phyloP scores from a whole-genome alignment of 2,888 invertebrate genomes.

The Parochlus steinenii region DNA sequence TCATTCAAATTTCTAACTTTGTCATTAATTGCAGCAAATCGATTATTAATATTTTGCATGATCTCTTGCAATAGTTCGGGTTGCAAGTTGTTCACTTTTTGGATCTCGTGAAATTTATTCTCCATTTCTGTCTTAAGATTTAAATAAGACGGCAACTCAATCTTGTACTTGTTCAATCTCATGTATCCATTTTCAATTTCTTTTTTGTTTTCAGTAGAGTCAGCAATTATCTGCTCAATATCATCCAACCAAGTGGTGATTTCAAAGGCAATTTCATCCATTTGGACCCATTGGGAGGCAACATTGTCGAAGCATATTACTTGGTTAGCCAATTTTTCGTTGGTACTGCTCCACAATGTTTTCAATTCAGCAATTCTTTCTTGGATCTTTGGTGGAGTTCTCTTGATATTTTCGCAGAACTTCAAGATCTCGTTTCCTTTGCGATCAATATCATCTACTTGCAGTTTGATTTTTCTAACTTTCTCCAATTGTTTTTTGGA shows the following conservation, averaged over 20 bases:
- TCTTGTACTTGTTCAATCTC: slow-evolving; percentile 65
- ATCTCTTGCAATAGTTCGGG: slow-evolving; percentile 41
- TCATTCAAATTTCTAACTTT: slow-evolving; percentile 58
- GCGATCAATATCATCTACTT: slow-evolving; percentile 60
- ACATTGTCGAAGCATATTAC: slow-evolving; percentile 75
- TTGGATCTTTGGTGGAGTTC: slow-evolving; percentile 30
- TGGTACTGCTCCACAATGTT: slow-evolving; percentile 50
- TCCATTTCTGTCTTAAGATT: slow-evolving; percentile 60
- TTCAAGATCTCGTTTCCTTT: slow-evolving; percentile 38
- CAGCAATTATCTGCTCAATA: slow-evolving; percentile 58
- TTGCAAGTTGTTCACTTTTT: slow-evolving; percentile 56
- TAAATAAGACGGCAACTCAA: slow-evolving; percentile 64
- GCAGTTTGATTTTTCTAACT: slow-evolving; percentile 54
- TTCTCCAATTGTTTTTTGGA: slow-evolving; percentile 59
- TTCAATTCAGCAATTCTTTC: slow-evolving; percentile 45
- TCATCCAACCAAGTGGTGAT: slow-evolving; percentile 69
- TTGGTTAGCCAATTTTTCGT: slow-evolving; percentile 52
- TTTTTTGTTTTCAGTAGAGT: slow-evolving; percentile 56
- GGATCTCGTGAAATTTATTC: slow-evolving; percentile 62
- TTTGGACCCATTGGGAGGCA: slow-evolving; percentile 82
- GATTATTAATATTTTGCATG: slow-evolving; percentile 49
- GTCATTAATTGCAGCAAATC: slow-evolving; percentile 56
- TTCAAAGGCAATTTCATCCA: slow-evolving; percentile 72
- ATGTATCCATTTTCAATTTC: slow-evolving; percentile 68
- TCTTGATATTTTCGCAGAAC: slow-evolving; percentile 27